phyloP scores from a whole-genome alignment of 2,888 invertebrate genomes.

The Lasioglossum vierecki region DNA sequence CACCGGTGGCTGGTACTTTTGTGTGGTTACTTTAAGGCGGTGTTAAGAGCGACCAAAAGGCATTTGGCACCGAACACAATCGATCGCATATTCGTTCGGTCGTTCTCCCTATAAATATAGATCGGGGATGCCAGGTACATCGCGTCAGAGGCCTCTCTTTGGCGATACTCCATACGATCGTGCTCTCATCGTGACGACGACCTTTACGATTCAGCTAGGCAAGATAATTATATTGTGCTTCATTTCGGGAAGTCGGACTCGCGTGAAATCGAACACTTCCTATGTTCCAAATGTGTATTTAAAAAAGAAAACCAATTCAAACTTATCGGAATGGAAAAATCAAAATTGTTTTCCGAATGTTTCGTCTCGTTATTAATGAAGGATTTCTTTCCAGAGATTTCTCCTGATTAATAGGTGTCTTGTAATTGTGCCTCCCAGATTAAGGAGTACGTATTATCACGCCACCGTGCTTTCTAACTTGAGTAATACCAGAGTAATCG shows the following conservation, averaged over 20 bases:
- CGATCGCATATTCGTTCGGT: slow-evolving; percentile 81
- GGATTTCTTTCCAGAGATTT: not conserved
- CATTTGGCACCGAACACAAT: slow-evolving; percentile 74
- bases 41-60: slow-evolving; percentile 57
- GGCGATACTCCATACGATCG: slow-evolving; percentile 76
- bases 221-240: slow-evolving; percentile 63
- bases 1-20: slow-evolving; percentile 51
- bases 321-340: not conserved
- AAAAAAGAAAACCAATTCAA: not conserved
- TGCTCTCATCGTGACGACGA: slow-evolving; percentile 63
- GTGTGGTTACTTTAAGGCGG: slow-evolving; percentile 53
- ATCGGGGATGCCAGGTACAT: slow-evolving; percentile 73
- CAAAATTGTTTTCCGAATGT: not conserved
- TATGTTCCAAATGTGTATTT: too few relatives aligned
- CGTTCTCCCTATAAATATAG: slow-evolving; percentile 82
- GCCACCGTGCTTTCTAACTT: slow-evolving; percentile 42
- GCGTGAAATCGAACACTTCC: slow-evolving; percentile 43
- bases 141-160: slow-evolving; percentile 72
- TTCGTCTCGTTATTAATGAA: not conserved
- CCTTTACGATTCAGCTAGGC: slow-evolving; percentile 59
- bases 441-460: slow-evolving; percentile 7
- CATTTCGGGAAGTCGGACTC: slow-evolving; percentile 52
- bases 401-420: not conserved
- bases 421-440: not conserved
- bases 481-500: slow-evolving; percentile 63